phyloP scores from a whole-genome alignment of 2,888 invertebrate genomes.

The Drosophila anceps region DNA sequence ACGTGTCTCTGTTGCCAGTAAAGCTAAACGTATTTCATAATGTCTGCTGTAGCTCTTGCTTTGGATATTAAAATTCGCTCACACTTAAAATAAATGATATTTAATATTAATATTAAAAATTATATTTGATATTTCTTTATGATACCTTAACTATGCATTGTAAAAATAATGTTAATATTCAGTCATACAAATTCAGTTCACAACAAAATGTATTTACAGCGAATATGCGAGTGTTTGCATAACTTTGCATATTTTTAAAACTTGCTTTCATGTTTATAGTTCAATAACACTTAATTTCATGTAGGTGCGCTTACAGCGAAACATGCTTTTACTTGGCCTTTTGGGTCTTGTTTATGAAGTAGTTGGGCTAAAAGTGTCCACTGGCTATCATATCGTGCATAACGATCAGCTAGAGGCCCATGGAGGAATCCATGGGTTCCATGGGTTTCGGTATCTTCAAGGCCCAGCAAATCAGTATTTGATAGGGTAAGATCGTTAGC shows the following conservation, averaged over 20 bases:
- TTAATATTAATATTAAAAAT: too few species aligned
- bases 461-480: constrained; percentile 49
- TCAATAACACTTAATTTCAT: constrained; percentile 37
- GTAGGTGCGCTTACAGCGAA: constrained; percentile 43
- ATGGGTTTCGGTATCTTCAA: constrained; percentile 64
- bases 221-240: neutral
- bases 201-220: neutral
- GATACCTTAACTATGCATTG: too few species aligned
- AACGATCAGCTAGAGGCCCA: constrained; percentile 57
- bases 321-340: constrained; percentile 49
- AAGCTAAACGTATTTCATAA: neutral
- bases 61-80: neutral
- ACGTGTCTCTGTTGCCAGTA: constrained; percentile 36
- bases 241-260: neutral
- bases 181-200: neutral
- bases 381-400: constrained; percentile 80
- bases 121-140: too few species aligned
- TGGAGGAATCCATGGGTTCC: constrained; percentile 36
- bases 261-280: neutral
- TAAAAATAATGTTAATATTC: neutral
- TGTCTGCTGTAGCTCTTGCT: neutral
- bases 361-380: constrained; percentile 67
- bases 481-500: constrained; percentile 46
- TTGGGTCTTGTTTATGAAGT: constrained; percentile 37
- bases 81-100: neutral